A percentile compares a stretch with the other conserved stretches of the same genome.
phyloP scores from a whole-genome alignment of 1,140 invertebrate species.

The Laodelphax striatellus region DNA sequence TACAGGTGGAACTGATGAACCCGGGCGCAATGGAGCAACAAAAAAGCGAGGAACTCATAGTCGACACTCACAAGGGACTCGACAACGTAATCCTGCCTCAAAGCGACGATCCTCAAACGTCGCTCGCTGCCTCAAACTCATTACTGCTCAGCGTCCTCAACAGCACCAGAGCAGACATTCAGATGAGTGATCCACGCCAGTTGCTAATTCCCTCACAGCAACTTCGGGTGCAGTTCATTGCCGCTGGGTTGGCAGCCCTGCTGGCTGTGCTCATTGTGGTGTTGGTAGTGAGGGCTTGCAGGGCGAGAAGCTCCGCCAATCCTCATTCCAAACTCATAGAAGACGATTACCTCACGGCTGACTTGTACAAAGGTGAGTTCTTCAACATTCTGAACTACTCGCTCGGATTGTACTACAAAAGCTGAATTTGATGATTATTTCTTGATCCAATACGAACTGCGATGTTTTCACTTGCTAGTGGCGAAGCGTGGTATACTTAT shows the following conservation, averaged over 20 bases:
- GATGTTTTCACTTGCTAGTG: too few species aligned
- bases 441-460: too few species aligned
- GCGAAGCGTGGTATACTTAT: too few species aligned
- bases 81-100: too few species aligned
- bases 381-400: too few species aligned
- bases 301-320: not conserved
- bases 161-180: not conserved
- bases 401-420: too few species aligned
- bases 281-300: not conserved
- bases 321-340: not conserved
- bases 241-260: not conserved
- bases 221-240: not conserved
- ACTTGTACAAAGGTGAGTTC: not conserved
- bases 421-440: too few species aligned
- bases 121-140: not conserved
- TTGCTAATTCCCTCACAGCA: not conserved
- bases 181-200: not conserved
- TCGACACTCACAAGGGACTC: not conserved
- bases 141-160: not conserved
- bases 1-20: not conserved
- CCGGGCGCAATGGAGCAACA: not conserved
- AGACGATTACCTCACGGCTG: not conserved
- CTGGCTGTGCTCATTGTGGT: not conserved
- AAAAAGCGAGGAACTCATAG: not conserved
- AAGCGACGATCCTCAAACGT: too few species aligned